Base-by-base conservation (phyloP, 2,797 vertebrate species). In the Ispidina lecontei region DNA sequence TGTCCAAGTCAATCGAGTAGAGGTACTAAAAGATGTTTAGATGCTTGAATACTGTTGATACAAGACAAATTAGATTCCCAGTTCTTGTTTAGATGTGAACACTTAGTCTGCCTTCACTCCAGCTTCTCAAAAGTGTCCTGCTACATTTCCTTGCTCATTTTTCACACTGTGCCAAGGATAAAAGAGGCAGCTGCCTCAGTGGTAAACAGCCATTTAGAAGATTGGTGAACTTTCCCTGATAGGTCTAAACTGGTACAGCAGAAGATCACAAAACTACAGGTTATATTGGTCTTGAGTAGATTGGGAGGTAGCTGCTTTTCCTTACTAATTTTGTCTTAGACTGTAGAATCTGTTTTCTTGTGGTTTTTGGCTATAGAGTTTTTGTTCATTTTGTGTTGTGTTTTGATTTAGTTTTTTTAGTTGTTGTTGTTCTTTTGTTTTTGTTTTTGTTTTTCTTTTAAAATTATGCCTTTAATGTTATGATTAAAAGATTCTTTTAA, bases 61-160 rank as follows among this genome's bases (percentile, higher is more conserved):
- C 43, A 69, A 78, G 76, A 19, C 47, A 81, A 93, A 92, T 54
- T 56, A 89, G 58, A 90, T 73, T 67, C 63, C 25, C 28, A 29
- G 28, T 23, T 81, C 59, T 62, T 70, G 7, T 69, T 85, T 55
- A 59, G 70, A n/a, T 77, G 46, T 58, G 69, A 65, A 65, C 59
- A 65, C 55, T 81, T 52, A 7, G 39, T 51, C 75, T 83, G 65
- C 43, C 69, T 91, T 55, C 23, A 29, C 31, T 88, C 26, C 68
- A 79, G 3, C 60, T 35, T 84, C 64, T 93, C 81, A 87, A 56
- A 93, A 68, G 54, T 70, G 52, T 73, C 84, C 81, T 58, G 44
- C 59, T 93, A 73, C 37, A 86, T 92, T 88, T 95, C 63, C 79
- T 47, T n/a, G 67, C 65, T 82, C 44, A 3, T 92, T 96, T 85